phyloP scores from a whole-genome alignment of 2,113 vertebrate genomes.

The Patagioenas fasciata region DNA sequence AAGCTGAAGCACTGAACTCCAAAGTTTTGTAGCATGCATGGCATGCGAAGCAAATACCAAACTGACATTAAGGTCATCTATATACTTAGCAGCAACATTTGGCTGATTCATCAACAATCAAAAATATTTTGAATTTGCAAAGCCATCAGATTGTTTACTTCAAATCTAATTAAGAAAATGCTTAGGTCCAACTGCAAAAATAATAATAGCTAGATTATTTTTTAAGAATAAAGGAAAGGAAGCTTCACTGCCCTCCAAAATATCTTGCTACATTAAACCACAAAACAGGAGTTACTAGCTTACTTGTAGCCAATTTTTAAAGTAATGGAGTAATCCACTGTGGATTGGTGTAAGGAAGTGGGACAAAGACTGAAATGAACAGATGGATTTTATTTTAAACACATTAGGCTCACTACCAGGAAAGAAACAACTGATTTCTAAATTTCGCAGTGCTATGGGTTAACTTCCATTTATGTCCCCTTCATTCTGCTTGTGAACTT shows the following conservation, averaged over 20 bases:
- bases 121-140: conserved; percentile 22
- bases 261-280: conserved; percentile 67
- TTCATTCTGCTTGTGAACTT: conserved; percentile 40
- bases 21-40: conserved; percentile 36
- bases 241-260: conserved; percentile 49
- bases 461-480: conserved; percentile 56
- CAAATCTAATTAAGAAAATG: conserved; percentile 22
- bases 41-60: conserved; percentile 30
- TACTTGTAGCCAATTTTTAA: conserved; percentile 71
- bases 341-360: conserved; percentile 69
- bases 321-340: conserved; percentile 68
- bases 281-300: conserved; percentile 71
- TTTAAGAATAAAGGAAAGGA: conserved; percentile 29
- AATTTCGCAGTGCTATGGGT: conserved; percentile 54
- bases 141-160: not conserved
- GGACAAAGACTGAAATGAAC: conserved; percentile 74
- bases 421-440: conserved; percentile 67
- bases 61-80: conserved; percentile 2
- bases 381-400: conserved; percentile 78
- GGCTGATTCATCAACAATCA: not conserved
- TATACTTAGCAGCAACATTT: not conserved
- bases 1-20: conserved; percentile 25
- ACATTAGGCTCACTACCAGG: conserved; percentile 70
- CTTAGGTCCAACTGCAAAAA: not conserved
- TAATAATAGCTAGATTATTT: not conserved